A percentile compares a stretch with the other conserved stretches of the same genome.
Evolutionary conservation across 2,113 vertebrate genomes (phyloP).

Genomic region (Mustelus asterias): DNA sequence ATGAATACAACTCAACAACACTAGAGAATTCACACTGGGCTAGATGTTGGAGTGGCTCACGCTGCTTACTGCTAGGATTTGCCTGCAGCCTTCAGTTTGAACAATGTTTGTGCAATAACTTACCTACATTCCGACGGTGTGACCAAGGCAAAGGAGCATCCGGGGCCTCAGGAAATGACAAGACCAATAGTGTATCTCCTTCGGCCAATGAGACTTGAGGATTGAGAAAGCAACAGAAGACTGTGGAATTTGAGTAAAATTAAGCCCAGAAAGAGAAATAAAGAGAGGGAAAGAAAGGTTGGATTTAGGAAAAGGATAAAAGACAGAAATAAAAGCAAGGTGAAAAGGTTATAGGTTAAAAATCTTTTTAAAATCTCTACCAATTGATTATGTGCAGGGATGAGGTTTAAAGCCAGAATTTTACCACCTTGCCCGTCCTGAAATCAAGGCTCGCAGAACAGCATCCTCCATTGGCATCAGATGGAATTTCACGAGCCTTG

Average conservation of each 20-base stretch:
- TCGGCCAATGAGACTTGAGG: neutral
- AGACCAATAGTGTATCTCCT: neutral
- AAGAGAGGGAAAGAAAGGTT: neutral
- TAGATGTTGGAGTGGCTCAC: neutral
- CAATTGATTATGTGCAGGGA: neutral
- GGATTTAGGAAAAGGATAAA: neutral
- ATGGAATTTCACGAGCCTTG: no score
- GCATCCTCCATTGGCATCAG: no score
- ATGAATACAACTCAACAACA: neutral
- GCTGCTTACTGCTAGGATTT: no score
- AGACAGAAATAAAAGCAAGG: no score
- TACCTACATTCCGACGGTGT: neutral
- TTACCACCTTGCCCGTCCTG: no score
- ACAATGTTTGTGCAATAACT: neutral
- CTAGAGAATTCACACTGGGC: neutral
- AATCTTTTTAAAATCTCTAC: neutral
- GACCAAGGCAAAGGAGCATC: neutral
- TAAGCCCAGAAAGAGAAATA: neutral
- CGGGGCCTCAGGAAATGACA: neutral
- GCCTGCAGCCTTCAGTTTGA: neutral
- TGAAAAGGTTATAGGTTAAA: neutral
- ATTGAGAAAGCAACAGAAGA: neutral
- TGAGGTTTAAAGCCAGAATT: neutral
- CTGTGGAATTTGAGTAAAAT: neutral
- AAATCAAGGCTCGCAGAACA: no score